Evolutionary conservation across 1,140 invertebrate genomes (phyloP), one percentile per base, ranked within the genome.

Genomic region (Tetramorium parvispinum): DNA sequence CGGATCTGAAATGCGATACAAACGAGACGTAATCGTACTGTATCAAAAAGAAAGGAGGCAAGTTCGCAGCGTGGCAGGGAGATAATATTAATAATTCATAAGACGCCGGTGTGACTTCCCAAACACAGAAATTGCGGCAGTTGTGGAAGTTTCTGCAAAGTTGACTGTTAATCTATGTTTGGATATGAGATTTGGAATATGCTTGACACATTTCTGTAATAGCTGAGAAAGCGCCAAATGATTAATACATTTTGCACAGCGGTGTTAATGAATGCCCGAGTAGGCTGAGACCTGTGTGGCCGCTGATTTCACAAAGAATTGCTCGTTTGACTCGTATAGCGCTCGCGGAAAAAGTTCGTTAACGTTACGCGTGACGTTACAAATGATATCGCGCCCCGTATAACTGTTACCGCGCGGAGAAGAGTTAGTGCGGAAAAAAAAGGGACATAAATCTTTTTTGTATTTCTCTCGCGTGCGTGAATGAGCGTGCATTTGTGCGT

Each of bases 301-400:
- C 32, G 7, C 51, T 73, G 70, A 73, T 82, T 82, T 82, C 24
- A 82, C 79, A 82, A 82, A 82, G 68, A 11, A 24, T 40, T 37
- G 27, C n/a, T 51, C 59, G 7, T 73, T 82, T 82, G 40, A 57
- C 51, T 27, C n/a, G 16, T n/a, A 43, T 13, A n/a, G 32, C 51
- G 46, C 24, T 4, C 16, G n/a, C 8, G 57, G 43, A 78, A 85
- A 65, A 49, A 59, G 66, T 87, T 85, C 66, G 37, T 78, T 79
- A 90, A 86, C 40, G 40, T 88, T 87, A 78, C 40, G 18, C 43
- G 37, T 32, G 68, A 37, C 32, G 27, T 71, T 57, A 61, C 68
- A 53, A 46, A 59, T 83, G 13, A 46, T 32, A 55, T 53, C 37
- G 4, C 32, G n/a, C 43, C 3, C 24, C 79, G 53, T n/a, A 10